These are phyloP conservation scores for Pachypsylla venusta DNA, from an alignment of 1,140 invertebrate species.

Conservation along the genomic window DNA sequence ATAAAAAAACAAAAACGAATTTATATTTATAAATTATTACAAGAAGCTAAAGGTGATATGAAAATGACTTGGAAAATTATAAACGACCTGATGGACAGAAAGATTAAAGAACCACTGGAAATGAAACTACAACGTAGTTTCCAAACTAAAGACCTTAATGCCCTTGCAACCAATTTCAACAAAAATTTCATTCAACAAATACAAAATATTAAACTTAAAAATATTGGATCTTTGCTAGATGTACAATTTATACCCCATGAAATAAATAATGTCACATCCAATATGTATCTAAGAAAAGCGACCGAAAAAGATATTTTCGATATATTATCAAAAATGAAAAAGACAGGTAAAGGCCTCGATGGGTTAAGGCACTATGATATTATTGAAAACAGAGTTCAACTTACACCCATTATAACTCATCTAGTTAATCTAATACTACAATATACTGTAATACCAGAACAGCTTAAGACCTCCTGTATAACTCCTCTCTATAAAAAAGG, in stretches of 20 bases:
- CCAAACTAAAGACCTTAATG: background rate
- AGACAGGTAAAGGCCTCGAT: background rate
- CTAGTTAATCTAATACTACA: background rate
- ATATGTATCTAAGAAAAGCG: background rate
- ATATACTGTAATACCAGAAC: background rate
- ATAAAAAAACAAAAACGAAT: slow-evolving; percentile 6
- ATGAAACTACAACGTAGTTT: background rate
- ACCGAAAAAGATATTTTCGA: background rate
- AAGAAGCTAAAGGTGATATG: slow-evolving; percentile 5
- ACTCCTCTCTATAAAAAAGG: slow-evolving; percentile 3
- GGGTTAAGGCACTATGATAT: background rate
- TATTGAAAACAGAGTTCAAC: background rate
- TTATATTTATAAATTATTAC: background rate
- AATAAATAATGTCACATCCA: background rate
- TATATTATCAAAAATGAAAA: background rate
- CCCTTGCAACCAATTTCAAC: background rate
- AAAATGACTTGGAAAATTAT: background rate
- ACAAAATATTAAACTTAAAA: background rate
- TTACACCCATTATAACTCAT: background rate
- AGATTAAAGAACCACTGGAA: background rate
- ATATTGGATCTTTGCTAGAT: background rate
- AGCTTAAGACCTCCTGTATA: background rate
- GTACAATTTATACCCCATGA: background rate
- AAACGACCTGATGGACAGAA: slow-evolving; percentile 5
- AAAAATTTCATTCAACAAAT: slow-evolving; percentile 7